Percentiles rank a stretch among this genome's conserved stretches.
phyloP scores from a whole-genome alignment of 2,888 invertebrate species.

The Caenorhabditis wallacei region DNA sequence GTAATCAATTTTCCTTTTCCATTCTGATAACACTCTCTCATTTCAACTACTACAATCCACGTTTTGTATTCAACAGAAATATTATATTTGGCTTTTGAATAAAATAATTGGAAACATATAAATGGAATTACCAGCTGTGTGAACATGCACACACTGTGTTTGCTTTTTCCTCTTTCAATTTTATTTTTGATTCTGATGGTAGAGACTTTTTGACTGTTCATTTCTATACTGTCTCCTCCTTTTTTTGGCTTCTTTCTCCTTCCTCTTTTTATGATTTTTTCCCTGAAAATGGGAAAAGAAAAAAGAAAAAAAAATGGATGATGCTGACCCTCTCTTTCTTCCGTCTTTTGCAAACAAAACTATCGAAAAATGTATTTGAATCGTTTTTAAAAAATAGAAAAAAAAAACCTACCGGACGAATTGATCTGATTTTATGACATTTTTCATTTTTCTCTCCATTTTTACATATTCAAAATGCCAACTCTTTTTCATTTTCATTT shows the following conservation, averaged over 20 bases:
- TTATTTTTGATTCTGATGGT: slow-evolving; percentile 4
- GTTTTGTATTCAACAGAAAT: background rate
- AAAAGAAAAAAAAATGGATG: background rate
- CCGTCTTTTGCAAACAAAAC: slow-evolving; percentile 18
- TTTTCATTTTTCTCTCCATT: background rate
- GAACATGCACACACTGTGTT: slow-evolving; percentile 47
- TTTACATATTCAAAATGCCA: background rate
- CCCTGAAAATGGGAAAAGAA: slow-evolving; percentile 3
- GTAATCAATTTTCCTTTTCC: slow-evolving; percentile 5
- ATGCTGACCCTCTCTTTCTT: background rate
- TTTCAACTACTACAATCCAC: slow-evolving; percentile 6
- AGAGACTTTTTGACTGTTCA: slow-evolving; percentile 5
- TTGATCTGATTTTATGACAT: slow-evolving; percentile 23
- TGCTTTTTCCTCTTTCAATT: slow-evolving; percentile 25
- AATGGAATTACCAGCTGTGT: slow-evolving; percentile 33
- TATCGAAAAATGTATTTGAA: slow-evolving; percentile 25
- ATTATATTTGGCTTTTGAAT: slow-evolving; percentile 6
- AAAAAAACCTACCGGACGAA: background rate
- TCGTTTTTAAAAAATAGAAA: background rate
- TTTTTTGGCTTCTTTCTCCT: slow-evolving; percentile 1
- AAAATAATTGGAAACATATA: slow-evolving; percentile 51
- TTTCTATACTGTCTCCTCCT: background rate
- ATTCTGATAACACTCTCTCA: slow-evolving; percentile 13
- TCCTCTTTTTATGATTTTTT: background rate
- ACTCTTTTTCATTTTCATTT: background rate